These are phyloP conservation scores for Ptychoptera contaminata DNA, from an alignment of 2,888 invertebrate species.

Conservation along the genomic window DNA sequence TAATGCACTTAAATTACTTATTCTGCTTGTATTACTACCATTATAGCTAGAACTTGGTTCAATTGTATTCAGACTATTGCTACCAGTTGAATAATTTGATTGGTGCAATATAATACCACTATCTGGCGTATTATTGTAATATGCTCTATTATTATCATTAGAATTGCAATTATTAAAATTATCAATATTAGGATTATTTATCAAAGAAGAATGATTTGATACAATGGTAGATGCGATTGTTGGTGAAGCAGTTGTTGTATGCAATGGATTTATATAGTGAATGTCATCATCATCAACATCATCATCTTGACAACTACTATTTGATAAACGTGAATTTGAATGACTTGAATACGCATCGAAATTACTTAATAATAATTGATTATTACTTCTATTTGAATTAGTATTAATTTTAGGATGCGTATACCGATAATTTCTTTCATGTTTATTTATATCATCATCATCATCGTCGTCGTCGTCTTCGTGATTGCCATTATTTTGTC, in stretches of 20 bases:
- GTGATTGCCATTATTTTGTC: conserved; percentile 11
- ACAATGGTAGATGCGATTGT: too few relatives aligned
- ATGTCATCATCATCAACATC: conserved; percentile 4
- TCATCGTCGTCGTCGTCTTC: not conserved
- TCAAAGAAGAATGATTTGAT: too few relatives aligned
- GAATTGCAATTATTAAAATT: conserved; percentile 3
- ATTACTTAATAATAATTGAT: not conserved
- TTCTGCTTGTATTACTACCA: conserved; percentile 2
- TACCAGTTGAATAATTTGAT: conserved; percentile 13
- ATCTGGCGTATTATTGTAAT: conserved; percentile 17
- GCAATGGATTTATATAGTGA: too few relatives aligned
- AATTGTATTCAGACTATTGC: conserved; percentile 8
- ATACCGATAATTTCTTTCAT: not conserved
- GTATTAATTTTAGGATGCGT: not conserved
- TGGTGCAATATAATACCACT: conserved; percentile 17
- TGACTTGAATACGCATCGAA: conserved; percentile 19
- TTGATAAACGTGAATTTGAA: conserved; percentile 19
- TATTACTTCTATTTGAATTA: conserved; percentile 1
- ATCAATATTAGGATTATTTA: conserved; percentile 4
- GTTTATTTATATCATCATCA: not conserved
- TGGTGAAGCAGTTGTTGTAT: too few relatives aligned
- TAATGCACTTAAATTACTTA: conserved; percentile 5
- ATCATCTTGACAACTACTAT: conserved; percentile 17
- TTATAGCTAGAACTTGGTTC: not conserved
- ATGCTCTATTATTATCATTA: conserved; percentile 5